Percentiles rank a stretch among this genome's conserved stretches.
Evolutionary conservation across 1,140 invertebrate genomes (phyloP).

Genomic region (Phenacoccus solenopsis): DNA sequence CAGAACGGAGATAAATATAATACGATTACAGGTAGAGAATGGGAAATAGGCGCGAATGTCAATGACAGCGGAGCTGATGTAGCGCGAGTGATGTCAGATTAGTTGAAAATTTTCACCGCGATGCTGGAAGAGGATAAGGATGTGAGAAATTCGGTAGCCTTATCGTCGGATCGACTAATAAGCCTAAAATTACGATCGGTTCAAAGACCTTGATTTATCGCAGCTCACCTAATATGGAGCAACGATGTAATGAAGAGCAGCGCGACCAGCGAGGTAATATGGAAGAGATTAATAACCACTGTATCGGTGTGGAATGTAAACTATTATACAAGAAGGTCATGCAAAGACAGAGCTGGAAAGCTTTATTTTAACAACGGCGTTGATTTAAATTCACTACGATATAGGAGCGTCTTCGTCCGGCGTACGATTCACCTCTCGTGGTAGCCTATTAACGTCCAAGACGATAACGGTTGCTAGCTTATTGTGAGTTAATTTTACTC

Average conservation of each 20-base stretch:
- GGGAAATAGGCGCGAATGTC: no score
- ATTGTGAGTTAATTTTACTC: slow-evolving; percentile 1
- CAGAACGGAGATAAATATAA: no score
- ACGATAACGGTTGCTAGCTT: not conserved
- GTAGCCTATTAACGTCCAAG: not conserved
- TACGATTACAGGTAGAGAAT: no score
- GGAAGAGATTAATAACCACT: not conserved
- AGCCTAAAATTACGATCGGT: no score
- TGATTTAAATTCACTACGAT: not conserved
- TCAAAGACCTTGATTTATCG: no score
- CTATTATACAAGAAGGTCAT: slow-evolving; percentile 2
- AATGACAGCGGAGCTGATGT: no score
- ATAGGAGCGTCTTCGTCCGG: not conserved
- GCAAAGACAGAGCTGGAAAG: not conserved
- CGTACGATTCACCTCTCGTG: not conserved
- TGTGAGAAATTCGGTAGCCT: no score
- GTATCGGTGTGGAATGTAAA: not conserved
- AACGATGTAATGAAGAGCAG: not conserved
- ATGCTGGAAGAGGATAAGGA: no score
- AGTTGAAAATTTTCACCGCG: no score
- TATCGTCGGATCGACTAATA: no score
- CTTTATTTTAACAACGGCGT: slow-evolving; percentile 3
- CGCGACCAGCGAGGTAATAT: not conserved
- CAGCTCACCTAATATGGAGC: no score
- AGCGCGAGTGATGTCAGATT: no score